phyloP scores from a whole-genome alignment of 2,888 invertebrate species.

The Laothoe populi region DNA sequence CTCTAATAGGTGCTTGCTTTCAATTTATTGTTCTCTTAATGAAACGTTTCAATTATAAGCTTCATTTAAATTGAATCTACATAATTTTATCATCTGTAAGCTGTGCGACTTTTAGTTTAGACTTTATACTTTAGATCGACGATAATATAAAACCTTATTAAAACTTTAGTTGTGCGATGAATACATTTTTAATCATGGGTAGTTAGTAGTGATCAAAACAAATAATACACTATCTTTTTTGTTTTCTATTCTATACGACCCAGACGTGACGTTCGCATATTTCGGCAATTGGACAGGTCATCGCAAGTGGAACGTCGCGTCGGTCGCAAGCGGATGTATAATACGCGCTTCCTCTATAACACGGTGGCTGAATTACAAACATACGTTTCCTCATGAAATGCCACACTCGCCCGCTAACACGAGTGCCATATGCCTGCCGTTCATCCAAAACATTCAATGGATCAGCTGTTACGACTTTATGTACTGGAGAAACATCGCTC shows the following conservation, averaged over 20 bases:
- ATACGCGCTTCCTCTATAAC: constrained; percentile 51
- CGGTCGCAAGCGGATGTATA: constrained; percentile 56
- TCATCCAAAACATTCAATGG: constrained; percentile 4
- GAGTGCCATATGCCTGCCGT: constrained; percentile 3
- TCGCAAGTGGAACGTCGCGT: constrained; percentile 29
- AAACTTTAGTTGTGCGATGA: too few species aligned
- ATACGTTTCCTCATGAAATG: constrained; percentile 38
- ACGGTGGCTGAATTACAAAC: constrained; percentile 53
- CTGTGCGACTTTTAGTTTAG: not conserved
- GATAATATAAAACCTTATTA: too few species aligned
- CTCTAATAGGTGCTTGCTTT: constrained; percentile 14
- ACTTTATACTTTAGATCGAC: too few species aligned
- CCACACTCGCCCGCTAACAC: not conserved
- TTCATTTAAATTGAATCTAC: not conserved
- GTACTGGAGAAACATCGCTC: not conserved
- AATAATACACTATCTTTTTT: too few species aligned
- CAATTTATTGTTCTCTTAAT: constrained; percentile 15
- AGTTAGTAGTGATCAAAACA: too few species aligned
- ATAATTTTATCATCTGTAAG: not conserved
- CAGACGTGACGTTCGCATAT: not conserved
- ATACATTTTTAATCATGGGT: too few species aligned
- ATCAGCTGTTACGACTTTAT: constrained; percentile 1
- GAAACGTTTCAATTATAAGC: not conserved
- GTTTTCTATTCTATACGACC: not conserved
- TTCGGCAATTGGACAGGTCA: constrained; percentile 1